phyloP scores from a whole-genome alignment of 2,888 invertebrate genomes.

The Dryomyza anilis region DNA sequence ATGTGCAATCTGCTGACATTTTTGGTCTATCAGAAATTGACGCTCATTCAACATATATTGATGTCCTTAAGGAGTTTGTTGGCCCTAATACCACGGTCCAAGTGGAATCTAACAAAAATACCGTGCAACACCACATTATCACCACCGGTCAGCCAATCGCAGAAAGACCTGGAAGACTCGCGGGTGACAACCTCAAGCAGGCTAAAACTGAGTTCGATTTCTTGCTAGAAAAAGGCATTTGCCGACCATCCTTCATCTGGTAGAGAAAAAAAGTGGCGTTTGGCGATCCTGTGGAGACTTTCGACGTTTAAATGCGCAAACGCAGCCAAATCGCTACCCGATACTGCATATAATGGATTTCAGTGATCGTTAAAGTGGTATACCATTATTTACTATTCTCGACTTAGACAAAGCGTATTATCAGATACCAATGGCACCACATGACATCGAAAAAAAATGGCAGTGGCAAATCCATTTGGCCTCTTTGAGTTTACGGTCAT shows the following conservation, averaged over 20 bases:
- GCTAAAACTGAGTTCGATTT: neutral
- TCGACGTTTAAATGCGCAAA: neutral
- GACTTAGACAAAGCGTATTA: neutral
- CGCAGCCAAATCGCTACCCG: constrained; percentile 3
- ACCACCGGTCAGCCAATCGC: constrained; percentile 24
- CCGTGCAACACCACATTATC: constrained; percentile 19
- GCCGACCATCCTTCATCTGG: constrained; percentile 3
- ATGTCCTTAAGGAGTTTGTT: neutral
- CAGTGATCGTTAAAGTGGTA: neutral
- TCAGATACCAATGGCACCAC: no score
- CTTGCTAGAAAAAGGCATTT: neutral
- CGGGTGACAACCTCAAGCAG: neutral
- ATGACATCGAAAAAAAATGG: neutral
- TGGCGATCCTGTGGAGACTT: constrained; percentile 6
- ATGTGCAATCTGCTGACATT: constrained; percentile 15
- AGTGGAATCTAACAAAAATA: no score
- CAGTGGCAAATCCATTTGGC: neutral
- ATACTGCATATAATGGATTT: neutral
- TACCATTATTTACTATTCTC: neutral
- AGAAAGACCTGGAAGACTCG: constrained; percentile 14
- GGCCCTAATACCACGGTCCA: no score
- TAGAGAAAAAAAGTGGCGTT: neutral
- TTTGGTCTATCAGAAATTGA: constrained; percentile 22
- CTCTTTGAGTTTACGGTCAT: neutral
- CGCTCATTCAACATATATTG: constrained; percentile 9